Base-by-base conservation (phyloP, 2,113 vertebrate species). In the Lanius collurio region DNA sequence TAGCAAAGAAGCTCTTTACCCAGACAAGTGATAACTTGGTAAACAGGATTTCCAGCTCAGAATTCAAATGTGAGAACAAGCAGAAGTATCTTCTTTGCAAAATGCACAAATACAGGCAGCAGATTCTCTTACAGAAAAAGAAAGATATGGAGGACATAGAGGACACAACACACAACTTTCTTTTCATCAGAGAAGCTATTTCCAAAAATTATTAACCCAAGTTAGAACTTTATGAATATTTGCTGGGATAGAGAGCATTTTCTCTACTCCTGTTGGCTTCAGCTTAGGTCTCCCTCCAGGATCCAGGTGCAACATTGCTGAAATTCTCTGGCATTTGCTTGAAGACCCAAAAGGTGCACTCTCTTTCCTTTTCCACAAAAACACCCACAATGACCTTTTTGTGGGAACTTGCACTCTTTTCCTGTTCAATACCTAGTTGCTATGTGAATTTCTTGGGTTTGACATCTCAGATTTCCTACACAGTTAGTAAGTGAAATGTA, bases 11-110 rank as follows among this genome's bases (percentile, higher is more conserved):
- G 73, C 19, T 57, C 83, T 91, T 87, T 83, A 87, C 41, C 24
- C 70, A 89, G 55, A 80, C 49, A 77, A 93, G 65, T 33, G 41
- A 69, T 87, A 84, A 64, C 77, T 84, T 78, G 20, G 81, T 87
- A 91, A 95, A 95, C 77, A 95, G 49, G 39, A 87, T 84, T 96
- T 95, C 49, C 53, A 91, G 60, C 33, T 91, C 89, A 84, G 49
- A 79, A 92, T 82, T 90, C 57, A 74, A 73, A 94, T 22, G 21
- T 52, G 59, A 84, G 59, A 46, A 92, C 73, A 90, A 92, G 53
- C 11, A 89, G 41, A 85, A 85, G 57, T 30, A 76, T 47, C 57
- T 85, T 64, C 8, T 53, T 84, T 76, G 28, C 30, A 52, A 71
- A 79, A 69, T 15, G 23, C 69, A 37, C 37, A 70, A 89, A 69